Evolutionary conservation across 2,888 invertebrate species (phyloP), one percentile per base, ranked within the genome.

Genomic region (Kuschelorhynchus macadamiae): DNA sequence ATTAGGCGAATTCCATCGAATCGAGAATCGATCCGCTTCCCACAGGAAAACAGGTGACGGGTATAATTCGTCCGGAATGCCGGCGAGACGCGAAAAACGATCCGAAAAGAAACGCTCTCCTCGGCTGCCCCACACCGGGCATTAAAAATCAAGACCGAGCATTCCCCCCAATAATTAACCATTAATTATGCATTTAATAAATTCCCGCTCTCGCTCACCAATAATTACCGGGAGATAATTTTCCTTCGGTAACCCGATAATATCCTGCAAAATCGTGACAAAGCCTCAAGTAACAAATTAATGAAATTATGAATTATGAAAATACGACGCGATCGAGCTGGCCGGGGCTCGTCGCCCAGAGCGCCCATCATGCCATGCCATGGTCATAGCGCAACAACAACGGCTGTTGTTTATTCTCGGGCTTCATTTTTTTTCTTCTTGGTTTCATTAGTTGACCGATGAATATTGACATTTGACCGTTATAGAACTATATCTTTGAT

Each of bases 271-370:
- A 84, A 82, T 84, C 84, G 84, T 84, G 84, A 84, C 84, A 83
- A 83, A 82, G 84, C 84, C 84, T 75, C 80, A 75, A 84, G 84
- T 84, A 82, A 84, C 83, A 83, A 84, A 84, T 84, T 84, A 84
- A 84, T 84, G 84, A 84, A 84, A 84, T 84, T 84, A 84, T 82
- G 83, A 84, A 84, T 84, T 84, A 84, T 84, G 84, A 84, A 84
- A 84, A 84, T 83, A 44, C 53, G 39, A 61, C 53, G 61, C 64
- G 84, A 84, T 84, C 82, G 82, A 49, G 83, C 52, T n/a, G n/a
- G n/a, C n/a, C 64, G 52, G 52, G 49, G 46, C 59, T 33, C 46
- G 67, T 67, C 67, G 67, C 67, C 67, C 63, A 46, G 46, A 67
- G 67, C 67, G 62, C 63, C 14, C 63, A 65, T 65, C 65, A 65